Conservation (phyloP, 2,113 vertebrate genomes). For the Echinops telfairi region DNA sequence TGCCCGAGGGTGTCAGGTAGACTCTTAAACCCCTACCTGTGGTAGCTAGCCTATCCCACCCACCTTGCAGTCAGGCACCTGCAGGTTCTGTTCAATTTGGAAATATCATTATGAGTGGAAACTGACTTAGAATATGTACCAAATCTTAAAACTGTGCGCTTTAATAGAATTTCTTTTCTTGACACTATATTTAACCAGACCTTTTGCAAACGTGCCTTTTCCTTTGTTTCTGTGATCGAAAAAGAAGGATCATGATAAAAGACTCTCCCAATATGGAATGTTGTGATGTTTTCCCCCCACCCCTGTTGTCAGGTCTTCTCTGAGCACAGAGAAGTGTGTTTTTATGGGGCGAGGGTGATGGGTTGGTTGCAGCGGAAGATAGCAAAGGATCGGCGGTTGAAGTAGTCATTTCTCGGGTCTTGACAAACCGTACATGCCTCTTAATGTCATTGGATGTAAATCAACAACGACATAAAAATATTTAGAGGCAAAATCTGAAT, state of each 20-base stretch:
- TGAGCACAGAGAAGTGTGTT: not conserved
- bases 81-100: conserved; percentile 63
- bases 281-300: not conserved
- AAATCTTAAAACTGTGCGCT: not conserved
- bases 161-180: conserved; percentile 31
- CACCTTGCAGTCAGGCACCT: conserved; percentile 53
- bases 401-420: conserved; percentile 75
- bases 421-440: conserved; percentile 65
- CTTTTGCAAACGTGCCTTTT: conserved; percentile 28
- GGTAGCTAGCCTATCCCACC: not conserved
- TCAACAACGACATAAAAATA: conserved; percentile 82
- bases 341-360: conserved; percentile 7
- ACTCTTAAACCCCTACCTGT: not conserved
- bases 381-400: not conserved
- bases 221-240: not conserved
- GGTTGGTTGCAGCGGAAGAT: not conserved
- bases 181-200: not conserved
- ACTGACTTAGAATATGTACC: conserved; percentile 18
- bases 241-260: conserved; percentile 4
- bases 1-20: not conserved
- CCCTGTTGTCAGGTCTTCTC: not conserved
- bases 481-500: conserved; percentile 69
- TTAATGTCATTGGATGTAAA: conserved; percentile 77
- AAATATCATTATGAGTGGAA: conserved; percentile 16
- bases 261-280: not conserved